Evolutionary conservation across 2,797 vertebrate species (phyloP).

Genomic region (Silurus aristotelis): DNA sequence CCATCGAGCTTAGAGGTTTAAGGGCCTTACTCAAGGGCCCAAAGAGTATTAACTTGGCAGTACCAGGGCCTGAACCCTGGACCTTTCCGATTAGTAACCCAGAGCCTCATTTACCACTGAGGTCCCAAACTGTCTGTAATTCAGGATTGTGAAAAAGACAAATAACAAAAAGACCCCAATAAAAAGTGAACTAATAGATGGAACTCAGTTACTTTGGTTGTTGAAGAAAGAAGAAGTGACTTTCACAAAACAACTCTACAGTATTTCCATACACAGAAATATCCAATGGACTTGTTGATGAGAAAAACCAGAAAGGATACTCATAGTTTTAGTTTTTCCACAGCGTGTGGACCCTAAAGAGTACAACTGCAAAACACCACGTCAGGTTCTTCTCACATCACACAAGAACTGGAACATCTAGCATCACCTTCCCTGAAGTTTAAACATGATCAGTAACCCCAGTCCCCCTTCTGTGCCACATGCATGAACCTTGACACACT

Average conservation of each 20-base stretch:
- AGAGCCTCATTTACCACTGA: no score
- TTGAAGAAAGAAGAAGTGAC: not conserved
- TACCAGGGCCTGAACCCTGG: no score
- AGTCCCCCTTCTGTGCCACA: not conserved
- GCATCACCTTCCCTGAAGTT: no score
- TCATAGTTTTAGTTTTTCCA: not conserved
- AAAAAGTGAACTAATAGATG: not conserved
- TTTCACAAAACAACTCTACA: not conserved
- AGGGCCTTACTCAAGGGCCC: no score
- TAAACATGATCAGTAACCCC: no score
- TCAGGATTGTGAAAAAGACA: not conserved
- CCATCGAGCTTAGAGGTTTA: no score
- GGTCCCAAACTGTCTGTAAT: not conserved
- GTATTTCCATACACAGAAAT: not conserved
- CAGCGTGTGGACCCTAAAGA: not conserved
- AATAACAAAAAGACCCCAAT: not conserved
- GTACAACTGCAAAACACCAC: no score
- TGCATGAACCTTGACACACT: conserved; percentile 37
- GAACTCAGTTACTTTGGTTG: not conserved
- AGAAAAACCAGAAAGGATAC: not conserved
- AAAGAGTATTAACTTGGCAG: no score
- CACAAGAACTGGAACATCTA: not conserved
- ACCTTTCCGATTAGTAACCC: no score
- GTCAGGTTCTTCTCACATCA: no score
- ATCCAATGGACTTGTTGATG: not conserved